Percentiles rank a stretch among this genome's conserved stretches.
Conservation (phyloP, 2,113 vertebrate genomes). For the Zosterops japonicus region DNA sequence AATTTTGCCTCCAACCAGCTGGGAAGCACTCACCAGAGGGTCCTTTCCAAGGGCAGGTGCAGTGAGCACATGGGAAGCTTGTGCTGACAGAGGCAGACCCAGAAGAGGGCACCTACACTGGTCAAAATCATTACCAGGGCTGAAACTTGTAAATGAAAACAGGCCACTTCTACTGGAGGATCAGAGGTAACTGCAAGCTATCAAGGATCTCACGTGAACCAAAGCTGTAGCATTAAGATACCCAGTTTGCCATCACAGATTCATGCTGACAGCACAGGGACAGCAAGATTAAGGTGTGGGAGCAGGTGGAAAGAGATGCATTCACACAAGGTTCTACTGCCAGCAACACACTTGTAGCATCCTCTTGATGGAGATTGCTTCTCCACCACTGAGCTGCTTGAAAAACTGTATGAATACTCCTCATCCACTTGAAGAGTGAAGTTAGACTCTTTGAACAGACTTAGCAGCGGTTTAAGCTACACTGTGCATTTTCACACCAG, state of each 20-base stretch:
- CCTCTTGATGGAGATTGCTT: not conserved
- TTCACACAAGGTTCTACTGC: not conserved
- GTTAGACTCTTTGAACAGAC: not conserved
- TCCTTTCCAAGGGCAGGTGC: not conserved
- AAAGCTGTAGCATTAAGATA: not conserved
- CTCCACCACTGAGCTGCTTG: not conserved
- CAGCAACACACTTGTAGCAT: not conserved
- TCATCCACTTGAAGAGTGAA: not conserved
- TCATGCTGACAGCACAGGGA: not conserved
- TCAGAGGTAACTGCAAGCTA: not conserved
- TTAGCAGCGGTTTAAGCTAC: not conserved
- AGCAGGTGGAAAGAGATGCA: not conserved
- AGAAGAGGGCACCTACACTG: not conserved
- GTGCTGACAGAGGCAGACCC: not conserved
- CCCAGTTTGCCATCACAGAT: not conserved
- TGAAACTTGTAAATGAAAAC: not conserved
- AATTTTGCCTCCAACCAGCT: not conserved
- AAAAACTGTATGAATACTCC: not conserved
- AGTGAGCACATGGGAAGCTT: not conserved
- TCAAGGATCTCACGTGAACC: not conserved
- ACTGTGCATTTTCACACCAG: not conserved
- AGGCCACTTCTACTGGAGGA: not conserved
- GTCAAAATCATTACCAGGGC: not conserved
- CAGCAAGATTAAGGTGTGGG: not conserved
- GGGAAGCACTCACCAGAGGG: not conserved